Base-by-base conservation (phyloP, 1,140 invertebrate genomes). In the Oncopeltus fasciatus region DNA sequence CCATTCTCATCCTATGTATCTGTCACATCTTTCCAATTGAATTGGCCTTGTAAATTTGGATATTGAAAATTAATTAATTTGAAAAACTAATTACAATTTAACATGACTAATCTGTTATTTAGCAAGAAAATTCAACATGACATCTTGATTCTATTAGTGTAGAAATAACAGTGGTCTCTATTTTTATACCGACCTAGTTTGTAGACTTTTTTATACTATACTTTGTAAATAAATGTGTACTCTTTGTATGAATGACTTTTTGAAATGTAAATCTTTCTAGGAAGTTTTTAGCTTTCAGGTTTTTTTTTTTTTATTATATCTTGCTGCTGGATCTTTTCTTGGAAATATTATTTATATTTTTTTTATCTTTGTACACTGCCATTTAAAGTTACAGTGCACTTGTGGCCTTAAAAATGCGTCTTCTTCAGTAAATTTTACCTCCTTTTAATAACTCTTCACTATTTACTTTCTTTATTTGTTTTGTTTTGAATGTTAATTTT, bases 181-280 rank as follows among this genome's bases (percentile, higher is more conserved):
- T 53, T 53, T 53, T 53, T 53, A 53, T 53, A 53, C 49, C 26
- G 49, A 53, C 26, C 26, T 53, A 53, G 49, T 53, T 53, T 24
- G 20, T 24, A 24, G 44, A 53, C 26, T 24, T 53, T 53, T 53
- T 53, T 53, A 53, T 53, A 53, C 49, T 53, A n/a, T n/a, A n/a
- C n/a, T n/a, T n/a, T n/a, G n/a, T n/a, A n/a, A n/a, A n/a, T n/a
- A n/a, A n/a, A n/a, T n/a, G n/a, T n/a, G n/a, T n/a, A n/a, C n/a
- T n/a, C n/a, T n/a, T n/a, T n/a, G n/a, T n/a, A n/a, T n/a, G n/a
- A n/a, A n/a, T n/a, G n/a, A n/a, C n/a, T n/a, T n/a, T n/a, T n/a
- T n/a, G n/a, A n/a, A n/a, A n/a, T n/a, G n/a, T n/a, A n/a, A n/a
- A n/a, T n/a, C n/a, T n/a, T n/a, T n/a, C n/a, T n/a, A n/a, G n/a